phyloP scores from a whole-genome alignment of 1,140 invertebrate species.

The Psix sp. region DNA sequence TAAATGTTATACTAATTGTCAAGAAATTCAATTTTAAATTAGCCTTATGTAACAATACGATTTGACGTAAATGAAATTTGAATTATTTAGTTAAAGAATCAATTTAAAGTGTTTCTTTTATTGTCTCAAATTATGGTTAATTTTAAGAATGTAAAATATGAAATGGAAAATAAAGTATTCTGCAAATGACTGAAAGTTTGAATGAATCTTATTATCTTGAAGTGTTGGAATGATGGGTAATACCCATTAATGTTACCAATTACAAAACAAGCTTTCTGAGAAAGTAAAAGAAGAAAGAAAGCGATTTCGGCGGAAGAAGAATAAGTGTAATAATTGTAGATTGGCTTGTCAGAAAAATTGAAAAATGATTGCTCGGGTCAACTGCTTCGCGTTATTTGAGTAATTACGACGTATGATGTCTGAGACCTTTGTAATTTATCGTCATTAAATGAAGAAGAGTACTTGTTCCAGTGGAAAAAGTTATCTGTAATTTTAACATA shows the following conservation, averaged over 20 bases:
- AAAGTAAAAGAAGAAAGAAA: slow-evolving; percentile 67
- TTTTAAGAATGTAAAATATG: not conserved
- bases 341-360: slow-evolving; percentile 40
- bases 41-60: no score
- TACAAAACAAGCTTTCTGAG: slow-evolving; percentile 40
- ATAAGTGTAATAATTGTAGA: slow-evolving; percentile 50
- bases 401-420: no score
- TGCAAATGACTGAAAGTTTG: not conserved
- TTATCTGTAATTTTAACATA: no score
- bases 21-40: no score
- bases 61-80: no score
- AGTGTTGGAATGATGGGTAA: slow-evolving; percentile 33
- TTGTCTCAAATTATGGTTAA: not conserved
- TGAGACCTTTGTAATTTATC: no score
- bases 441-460: no score
- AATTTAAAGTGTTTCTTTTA: no score
- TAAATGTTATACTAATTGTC: no score
- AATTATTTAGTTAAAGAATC: no score
- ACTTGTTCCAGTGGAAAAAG: no score
- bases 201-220: slow-evolving; percentile 9
- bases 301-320: slow-evolving; percentile 34
- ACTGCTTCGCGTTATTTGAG: slow-evolving; percentile 32
- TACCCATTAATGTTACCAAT: slow-evolving; percentile 36
- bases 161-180: not conserved
- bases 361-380: slow-evolving; percentile 28